These are phyloP conservation scores for Heterodera carotae DNA, from an alignment of 1,140 invertebrate species.

Conservation along the genomic window DNA sequence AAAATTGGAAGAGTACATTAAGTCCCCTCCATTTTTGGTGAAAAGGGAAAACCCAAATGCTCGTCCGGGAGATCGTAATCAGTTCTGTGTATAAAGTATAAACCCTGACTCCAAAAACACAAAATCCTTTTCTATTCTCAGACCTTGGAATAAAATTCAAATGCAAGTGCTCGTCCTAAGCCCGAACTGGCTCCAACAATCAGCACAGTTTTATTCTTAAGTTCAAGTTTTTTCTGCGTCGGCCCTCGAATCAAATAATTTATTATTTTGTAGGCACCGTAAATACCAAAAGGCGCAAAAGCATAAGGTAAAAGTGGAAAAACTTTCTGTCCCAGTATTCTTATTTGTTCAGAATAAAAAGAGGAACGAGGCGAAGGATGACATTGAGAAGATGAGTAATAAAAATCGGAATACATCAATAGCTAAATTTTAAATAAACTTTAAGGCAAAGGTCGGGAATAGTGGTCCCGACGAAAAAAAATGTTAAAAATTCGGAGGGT, in stretches of 20 bases:
- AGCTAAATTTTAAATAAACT: constrained; percentile 2
- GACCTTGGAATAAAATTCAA: constrained; percentile 49
- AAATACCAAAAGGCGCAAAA: constrained; percentile 40
- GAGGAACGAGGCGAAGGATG: background rate
- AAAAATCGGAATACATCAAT: background rate
- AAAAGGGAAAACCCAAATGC: too few species aligned
- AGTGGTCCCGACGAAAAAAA: too few species aligned
- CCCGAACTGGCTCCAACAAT: constrained; percentile 44
- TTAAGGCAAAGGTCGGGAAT: too few species aligned
- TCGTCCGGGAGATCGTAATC: too few species aligned
- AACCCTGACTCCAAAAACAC: too few species aligned
- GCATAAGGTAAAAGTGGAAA: constrained; percentile 38
- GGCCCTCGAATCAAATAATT: constrained; percentile 36
- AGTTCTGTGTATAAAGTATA: too few species aligned
- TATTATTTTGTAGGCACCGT: constrained; percentile 40
- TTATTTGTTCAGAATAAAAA: background rate
- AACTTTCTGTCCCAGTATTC: background rate
- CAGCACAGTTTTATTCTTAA: constrained; percentile 39
- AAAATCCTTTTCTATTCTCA: background rate
- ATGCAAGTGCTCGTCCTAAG: constrained; percentile 50
- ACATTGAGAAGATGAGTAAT: background rate
- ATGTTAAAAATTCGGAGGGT: too few species aligned
- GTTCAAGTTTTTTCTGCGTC: background rate
- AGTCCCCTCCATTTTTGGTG: too few species aligned
- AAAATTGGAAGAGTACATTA: background rate